A percentile compares a stretch with the other conserved stretches of the same genome.
These are phyloP conservation scores for Carpatolechia fugitivella DNA, from an alignment of 2,888 invertebrate genomes.

Conservation along the genomic window DNA sequence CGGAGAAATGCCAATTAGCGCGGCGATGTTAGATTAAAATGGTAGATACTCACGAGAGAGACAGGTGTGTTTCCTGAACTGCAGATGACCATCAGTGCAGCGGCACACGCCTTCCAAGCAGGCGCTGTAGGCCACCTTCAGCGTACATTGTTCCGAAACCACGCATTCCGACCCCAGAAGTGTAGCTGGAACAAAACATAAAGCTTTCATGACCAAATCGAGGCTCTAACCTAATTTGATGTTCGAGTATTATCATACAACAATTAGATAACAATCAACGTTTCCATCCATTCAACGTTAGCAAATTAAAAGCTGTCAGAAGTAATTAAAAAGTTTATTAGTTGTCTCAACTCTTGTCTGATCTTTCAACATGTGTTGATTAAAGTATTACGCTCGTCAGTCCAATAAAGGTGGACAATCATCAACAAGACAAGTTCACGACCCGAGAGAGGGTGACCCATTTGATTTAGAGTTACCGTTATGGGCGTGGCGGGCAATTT, in stretches of 20 bases:
- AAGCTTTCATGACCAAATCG: not conserved
- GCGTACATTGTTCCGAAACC: slow-evolving; percentile 90
- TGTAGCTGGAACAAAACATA: slow-evolving; percentile 82
- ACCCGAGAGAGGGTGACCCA: slow-evolving; percentile 51
- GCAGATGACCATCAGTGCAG: slow-evolving; percentile 90
- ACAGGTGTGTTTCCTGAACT: slow-evolving; percentile 94
- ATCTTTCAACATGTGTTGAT: slow-evolving; percentile 7
- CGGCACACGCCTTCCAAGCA: slow-evolving; percentile 91
- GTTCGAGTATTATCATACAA: not conserved
- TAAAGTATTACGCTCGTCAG: slow-evolving; percentile 16
- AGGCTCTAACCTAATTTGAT: not conserved
- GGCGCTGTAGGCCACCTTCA: slow-evolving; percentile 93
- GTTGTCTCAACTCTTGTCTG: not conserved
- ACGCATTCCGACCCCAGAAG: slow-evolving; percentile 90
- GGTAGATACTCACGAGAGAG: slow-evolving; percentile 88
- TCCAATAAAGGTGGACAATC: slow-evolving; percentile 33
- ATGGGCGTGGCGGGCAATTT: slow-evolving; percentile 51
- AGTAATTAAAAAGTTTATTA: slow-evolving; percentile 8
- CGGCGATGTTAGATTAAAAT: not conserved
- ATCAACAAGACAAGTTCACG: slow-evolving; percentile 48
- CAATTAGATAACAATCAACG: slow-evolving; percentile 8
- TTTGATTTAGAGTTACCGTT: slow-evolving; percentile 53
- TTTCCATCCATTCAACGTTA: not conserved
- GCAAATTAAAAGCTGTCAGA: slow-evolving; percentile 9
- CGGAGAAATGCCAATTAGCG: slow-evolving; percentile 3